Evolutionary conservation across 1,140 invertebrate species (phyloP).

Genomic region (Panulirus ornatus): DNA sequence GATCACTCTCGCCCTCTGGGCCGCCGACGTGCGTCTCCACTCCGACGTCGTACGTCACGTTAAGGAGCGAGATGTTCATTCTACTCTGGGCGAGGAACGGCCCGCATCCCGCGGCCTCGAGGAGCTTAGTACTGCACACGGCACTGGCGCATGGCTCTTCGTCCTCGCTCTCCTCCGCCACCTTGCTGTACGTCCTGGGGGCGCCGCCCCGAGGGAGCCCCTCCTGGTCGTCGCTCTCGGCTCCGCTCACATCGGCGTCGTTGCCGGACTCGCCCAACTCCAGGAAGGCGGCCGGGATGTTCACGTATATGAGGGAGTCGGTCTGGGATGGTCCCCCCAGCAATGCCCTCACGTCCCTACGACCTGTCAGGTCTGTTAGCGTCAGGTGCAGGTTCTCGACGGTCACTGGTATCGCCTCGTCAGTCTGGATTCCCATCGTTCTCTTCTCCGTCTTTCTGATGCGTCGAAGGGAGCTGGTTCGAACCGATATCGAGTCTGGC

Average conservation of each 20-base stretch:
- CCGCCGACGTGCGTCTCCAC: not conserved
- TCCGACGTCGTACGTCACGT: conserved; percentile 25
- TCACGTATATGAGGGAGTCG: conserved; percentile 55
- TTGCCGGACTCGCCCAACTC: conserved; percentile 58
- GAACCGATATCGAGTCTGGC: conserved; percentile 39
- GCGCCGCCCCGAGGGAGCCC: not conserved
- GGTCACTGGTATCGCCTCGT: conserved; percentile 37
- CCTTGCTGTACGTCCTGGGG: not conserved
- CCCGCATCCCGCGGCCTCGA: no score
- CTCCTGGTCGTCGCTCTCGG: conserved; percentile 28
- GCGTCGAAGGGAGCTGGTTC: conserved; percentile 56
- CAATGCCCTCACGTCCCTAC: not conserved
- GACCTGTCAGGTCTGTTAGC: not conserved
- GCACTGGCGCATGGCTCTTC: not conserved
- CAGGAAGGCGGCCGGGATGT: conserved; percentile 59
- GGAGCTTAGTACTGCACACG: no score
- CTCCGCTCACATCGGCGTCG: conserved; percentile 61
- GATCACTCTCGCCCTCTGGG: conserved; percentile 1
- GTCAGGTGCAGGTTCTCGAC: conserved; percentile 25
- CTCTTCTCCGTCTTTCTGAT: conserved; percentile 51
- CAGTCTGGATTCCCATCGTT: conserved; percentile 43
- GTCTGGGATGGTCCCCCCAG: not conserved
- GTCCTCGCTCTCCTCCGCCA: not conserved
- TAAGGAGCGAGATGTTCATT: conserved; percentile 14
- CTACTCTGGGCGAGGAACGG: no score